These are phyloP conservation scores for Tethea ocularis DNA, from an alignment of 2,888 invertebrate species.

Conservation along the genomic window DNA sequence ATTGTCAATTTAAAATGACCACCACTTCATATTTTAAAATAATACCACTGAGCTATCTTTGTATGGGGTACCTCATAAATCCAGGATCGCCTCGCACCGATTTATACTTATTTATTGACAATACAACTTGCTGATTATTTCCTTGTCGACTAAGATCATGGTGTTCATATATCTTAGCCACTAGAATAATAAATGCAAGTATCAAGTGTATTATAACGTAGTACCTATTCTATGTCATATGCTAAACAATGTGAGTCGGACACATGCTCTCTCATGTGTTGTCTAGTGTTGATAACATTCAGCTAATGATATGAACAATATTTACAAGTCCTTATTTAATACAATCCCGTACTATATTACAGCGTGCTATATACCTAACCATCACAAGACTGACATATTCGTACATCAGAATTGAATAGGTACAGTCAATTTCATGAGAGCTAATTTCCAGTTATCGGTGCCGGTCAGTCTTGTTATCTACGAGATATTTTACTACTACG, in stretches of 20 bases:
- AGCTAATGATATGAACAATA: background rate
- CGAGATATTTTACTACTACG: too few relatives aligned
- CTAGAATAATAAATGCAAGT: background rate
- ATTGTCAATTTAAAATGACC: too few relatives aligned
- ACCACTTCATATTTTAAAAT: too few relatives aligned
- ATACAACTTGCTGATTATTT: background rate
- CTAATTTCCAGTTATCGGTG: too few relatives aligned
- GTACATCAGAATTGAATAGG: too few relatives aligned
- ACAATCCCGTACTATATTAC: background rate
- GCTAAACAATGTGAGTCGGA: background rate
- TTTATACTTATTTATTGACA: too few relatives aligned
- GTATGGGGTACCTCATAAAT: too few relatives aligned
- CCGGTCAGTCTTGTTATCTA: too few relatives aligned
- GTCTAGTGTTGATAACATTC: background rate
- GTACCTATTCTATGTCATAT: background rate
- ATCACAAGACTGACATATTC: background rate
- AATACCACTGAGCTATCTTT: too few relatives aligned
- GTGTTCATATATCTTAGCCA: background rate
- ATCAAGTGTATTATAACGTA: background rate
- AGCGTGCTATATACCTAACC: background rate
- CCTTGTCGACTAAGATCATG: background rate
- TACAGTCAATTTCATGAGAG: too few relatives aligned
- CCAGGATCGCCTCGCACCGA: too few relatives aligned
- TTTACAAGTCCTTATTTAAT: background rate
- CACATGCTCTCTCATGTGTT: background rate